Conservation (phyloP, 2,888 invertebrate species). For the Monopis laevigella region DNA sequence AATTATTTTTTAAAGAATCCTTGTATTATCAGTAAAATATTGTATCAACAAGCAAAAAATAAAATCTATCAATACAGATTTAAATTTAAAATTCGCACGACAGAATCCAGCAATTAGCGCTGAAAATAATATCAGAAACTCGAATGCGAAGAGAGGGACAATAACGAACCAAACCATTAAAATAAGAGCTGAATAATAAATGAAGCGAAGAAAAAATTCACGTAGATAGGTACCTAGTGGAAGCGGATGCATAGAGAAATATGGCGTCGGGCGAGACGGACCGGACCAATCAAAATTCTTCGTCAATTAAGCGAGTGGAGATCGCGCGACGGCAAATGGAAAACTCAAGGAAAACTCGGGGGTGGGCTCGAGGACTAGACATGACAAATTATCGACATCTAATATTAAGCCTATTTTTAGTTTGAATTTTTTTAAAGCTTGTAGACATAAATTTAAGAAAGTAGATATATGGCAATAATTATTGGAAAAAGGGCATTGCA, state of each 20-base stretch:
- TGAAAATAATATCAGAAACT: conserved; percentile 7
- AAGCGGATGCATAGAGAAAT: conserved; percentile 55
- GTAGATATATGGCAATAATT: no score
- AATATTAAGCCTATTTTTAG: no score
- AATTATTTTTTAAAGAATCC: no score
- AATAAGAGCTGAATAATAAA: conserved; percentile 64
- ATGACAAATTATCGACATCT: conserved; percentile 16
- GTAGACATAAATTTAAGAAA: no score
- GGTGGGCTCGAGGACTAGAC: conserved; percentile 40
- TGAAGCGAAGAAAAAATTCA: conserved; percentile 26
- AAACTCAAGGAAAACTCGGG: conserved; percentile 64
- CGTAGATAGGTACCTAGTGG: conserved; percentile 19
- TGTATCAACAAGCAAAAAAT: no score
- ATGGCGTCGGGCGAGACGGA: conserved; percentile 41
- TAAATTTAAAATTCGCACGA: conserved; percentile 9
- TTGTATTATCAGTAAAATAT: no score
- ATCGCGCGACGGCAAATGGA: conserved; percentile 52
- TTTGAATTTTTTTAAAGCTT: no score
- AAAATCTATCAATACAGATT: conserved; percentile 1
- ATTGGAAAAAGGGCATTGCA: no score
- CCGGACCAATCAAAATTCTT: conserved; percentile 64
- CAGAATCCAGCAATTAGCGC: conserved; percentile 37
- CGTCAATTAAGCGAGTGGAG: conserved; percentile 64
- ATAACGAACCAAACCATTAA: conserved; percentile 64
- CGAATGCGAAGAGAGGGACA: conserved; percentile 31